Percentiles rank a stretch among this genome's conserved stretches.
phyloP scores from a whole-genome alignment of 1,140 invertebrate species.

The Tachypleus tridentatus region DNA sequence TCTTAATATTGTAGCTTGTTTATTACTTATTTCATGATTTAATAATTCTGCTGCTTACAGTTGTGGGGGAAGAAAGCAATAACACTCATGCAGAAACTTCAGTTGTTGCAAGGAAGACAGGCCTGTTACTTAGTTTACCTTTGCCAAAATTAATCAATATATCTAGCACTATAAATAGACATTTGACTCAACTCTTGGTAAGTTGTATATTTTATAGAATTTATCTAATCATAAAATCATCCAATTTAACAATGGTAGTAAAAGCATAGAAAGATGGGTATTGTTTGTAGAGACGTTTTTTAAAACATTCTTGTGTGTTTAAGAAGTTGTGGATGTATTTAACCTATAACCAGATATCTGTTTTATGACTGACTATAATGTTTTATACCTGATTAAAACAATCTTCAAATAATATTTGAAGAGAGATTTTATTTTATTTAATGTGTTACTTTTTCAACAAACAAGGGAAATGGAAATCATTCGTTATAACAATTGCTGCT shows the following conservation, averaged over 20 bases:
- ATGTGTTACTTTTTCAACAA: too few species aligned
- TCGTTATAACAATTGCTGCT: too few species aligned
- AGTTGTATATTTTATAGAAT: constrained; percentile 15
- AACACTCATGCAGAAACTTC: constrained; percentile 21
- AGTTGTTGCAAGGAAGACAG: constrained; percentile 39
- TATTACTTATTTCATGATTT: constrained; percentile 19
- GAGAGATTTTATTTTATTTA: too few species aligned
- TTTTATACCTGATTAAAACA: too few species aligned
- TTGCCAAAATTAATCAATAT: constrained; percentile 28
- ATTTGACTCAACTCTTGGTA: constrained; percentile 47
- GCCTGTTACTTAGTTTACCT: constrained; percentile 35
- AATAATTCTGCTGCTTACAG: constrained; percentile 4
- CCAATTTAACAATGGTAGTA: neutral
- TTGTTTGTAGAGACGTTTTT: neutral
- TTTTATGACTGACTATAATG: too few species aligned
- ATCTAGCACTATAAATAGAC: constrained; percentile 39
- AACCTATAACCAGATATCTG: constrained; percentile 6
- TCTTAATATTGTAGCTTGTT: constrained; percentile 15
- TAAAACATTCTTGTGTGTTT: too few species aligned
- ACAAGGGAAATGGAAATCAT: too few species aligned
- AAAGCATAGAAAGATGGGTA: too few species aligned
- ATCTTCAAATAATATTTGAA: too few species aligned
- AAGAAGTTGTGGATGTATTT: neutral
- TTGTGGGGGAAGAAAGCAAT: constrained; percentile 16
- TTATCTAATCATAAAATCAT: constrained; percentile 6